Conservation (phyloP, 2,888 invertebrate genomes). For the Corythucha ciliata region DNA sequence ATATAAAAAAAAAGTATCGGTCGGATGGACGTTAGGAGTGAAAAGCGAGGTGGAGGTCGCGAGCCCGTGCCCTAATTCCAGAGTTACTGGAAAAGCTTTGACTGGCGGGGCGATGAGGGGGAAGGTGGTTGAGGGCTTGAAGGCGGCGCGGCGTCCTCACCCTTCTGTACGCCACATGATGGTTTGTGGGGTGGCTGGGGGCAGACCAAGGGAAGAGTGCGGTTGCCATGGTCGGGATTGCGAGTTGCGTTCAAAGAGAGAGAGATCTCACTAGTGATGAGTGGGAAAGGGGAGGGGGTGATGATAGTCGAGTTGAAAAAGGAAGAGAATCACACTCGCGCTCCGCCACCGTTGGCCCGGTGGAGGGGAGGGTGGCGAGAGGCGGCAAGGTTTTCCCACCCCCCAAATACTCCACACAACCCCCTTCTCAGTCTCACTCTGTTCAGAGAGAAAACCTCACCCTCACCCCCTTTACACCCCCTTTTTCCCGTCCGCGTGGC, state of each 20-base stretch:
- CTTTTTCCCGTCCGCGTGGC: too few species aligned
- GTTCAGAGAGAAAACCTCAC: too few species aligned
- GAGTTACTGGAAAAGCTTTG: too few species aligned
- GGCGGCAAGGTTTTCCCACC: not conserved
- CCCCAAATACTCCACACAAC: too few species aligned
- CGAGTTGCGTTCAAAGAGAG: not conserved
- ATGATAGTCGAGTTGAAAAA: not conserved
- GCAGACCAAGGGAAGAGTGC: not conserved
- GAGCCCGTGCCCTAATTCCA: too few species aligned
- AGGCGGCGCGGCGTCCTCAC: not conserved
- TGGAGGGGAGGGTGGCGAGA: not conserved
- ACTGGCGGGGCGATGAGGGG: too few species aligned
- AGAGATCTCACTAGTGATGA: not conserved
- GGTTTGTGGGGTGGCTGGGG: not conserved
- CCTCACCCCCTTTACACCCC: too few species aligned
- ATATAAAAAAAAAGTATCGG: too few species aligned
- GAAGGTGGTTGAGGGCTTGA: not conserved
- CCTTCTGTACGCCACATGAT: not conserved
- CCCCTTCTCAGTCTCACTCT: too few species aligned
- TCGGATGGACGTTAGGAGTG: too few species aligned
- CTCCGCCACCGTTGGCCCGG: not conserved
- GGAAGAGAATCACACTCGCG: too few species aligned
- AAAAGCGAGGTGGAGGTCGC: too few species aligned
- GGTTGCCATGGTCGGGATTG: not conserved
- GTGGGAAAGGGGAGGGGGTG: not conserved